Conservation (phyloP, 2,888 invertebrate species). For the Tromatobia lineatoria region DNA sequence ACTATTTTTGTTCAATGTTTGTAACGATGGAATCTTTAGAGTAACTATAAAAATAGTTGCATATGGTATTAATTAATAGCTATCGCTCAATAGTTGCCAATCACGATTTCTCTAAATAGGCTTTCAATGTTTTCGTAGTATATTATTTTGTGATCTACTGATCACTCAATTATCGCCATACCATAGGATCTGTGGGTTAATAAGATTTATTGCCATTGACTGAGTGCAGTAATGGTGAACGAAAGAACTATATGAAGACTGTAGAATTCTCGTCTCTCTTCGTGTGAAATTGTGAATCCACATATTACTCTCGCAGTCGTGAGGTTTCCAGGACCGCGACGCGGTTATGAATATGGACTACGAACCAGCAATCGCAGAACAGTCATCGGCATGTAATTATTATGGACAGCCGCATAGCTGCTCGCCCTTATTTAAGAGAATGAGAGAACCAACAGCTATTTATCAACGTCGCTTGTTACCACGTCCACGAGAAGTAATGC, state of each 20-base stretch:
- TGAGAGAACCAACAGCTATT: slow-evolving; percentile 71
- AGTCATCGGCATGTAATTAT: slow-evolving; percentile 66
- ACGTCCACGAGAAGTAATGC: slow-evolving; percentile 69
- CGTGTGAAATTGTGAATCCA: neutral
- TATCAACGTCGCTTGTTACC: slow-evolving; percentile 79
- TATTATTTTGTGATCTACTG: neutral
- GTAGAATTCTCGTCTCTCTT: slow-evolving; percentile 2
- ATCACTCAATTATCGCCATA: slow-evolving; percentile 1
- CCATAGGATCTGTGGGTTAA: neutral
- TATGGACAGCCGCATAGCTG: slow-evolving; percentile 40
- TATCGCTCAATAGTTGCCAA: neutral
- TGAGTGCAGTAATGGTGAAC: neutral
- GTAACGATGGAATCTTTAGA: too few species aligned
- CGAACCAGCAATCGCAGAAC: slow-evolving; percentile 66
- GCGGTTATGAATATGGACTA: neutral
- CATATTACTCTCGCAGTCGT: slow-evolving; percentile 64
- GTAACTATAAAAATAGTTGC: too few species aligned
- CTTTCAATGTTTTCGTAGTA: neutral
- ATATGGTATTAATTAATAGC: too few species aligned
- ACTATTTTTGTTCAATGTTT: too few species aligned
- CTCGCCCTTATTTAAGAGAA: slow-evolving; percentile 45
- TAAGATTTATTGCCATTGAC: slow-evolving; percentile 9
- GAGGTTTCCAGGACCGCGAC: slow-evolving; percentile 69
- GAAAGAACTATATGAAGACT: neutral
- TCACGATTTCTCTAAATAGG: neutral